These are phyloP conservation scores for Drosophila novamexicana DNA, from an alignment of 1,140 invertebrate species.

Conservation along the genomic window DNA sequence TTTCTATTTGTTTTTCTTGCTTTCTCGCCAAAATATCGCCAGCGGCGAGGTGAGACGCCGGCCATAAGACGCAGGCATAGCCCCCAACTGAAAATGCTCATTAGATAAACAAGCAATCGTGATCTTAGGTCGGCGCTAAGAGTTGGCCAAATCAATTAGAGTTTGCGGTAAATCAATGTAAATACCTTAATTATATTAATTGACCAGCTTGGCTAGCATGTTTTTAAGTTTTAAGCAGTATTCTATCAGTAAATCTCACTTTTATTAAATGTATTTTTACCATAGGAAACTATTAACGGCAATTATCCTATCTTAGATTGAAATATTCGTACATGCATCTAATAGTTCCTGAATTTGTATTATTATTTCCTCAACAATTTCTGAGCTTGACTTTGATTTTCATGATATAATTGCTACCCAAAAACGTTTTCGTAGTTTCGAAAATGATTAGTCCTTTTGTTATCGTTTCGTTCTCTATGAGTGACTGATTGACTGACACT, in stretches of 20 bases:
- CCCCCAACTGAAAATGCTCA: constrained; percentile 20
- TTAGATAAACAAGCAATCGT: constrained; percentile 63
- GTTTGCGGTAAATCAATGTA: constrained; percentile 22
- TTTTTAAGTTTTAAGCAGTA: constrained; percentile 16
- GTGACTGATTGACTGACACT: no score
- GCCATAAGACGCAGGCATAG: constrained; percentile 35
- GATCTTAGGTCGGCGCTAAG: constrained; percentile 36
- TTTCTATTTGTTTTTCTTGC: constrained; percentile 69
- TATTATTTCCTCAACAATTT: not conserved
- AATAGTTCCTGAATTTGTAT: not conserved
- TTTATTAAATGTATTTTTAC: constrained; percentile 13
- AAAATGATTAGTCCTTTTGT: no score
- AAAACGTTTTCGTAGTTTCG: no score
- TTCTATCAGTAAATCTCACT: constrained; percentile 28
- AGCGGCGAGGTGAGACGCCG: constrained; percentile 59
- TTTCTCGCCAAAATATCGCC: constrained; percentile 57
- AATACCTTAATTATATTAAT: constrained; percentile 31
- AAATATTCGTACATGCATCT: not conserved
- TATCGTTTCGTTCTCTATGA: no score
- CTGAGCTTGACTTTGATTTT: not conserved
- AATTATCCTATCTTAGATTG: constrained; percentile 11
- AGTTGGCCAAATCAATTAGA: constrained; percentile 42
- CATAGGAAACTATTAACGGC: constrained; percentile 7
- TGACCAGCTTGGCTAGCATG: constrained; percentile 18
- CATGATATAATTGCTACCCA: no score